phyloP scores from a whole-genome alignment of 2,797 vertebrate species.

The Phataginus tetradactyla region DNA sequence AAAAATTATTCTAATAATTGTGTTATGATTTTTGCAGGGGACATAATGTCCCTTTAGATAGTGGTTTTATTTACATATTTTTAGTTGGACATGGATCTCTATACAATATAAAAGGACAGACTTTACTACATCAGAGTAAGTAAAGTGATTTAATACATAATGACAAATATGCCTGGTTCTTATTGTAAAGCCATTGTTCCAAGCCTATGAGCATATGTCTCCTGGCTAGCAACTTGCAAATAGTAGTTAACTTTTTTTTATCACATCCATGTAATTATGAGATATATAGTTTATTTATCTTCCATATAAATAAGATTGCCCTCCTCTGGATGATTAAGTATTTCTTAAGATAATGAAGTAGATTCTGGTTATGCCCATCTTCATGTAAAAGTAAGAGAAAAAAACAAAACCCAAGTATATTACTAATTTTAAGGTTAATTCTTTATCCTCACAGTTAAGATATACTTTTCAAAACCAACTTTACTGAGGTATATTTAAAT shows the following conservation, averaged over 20 bases:
- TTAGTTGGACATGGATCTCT: neutral
- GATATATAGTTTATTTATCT: neutral
- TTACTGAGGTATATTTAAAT: neutral
- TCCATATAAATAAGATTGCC: neutral
- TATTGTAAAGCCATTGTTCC: neutral
- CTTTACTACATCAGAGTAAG: neutral
- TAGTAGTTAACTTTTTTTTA: neutral
- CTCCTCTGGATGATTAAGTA: neutral
- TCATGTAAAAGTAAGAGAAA: neutral
- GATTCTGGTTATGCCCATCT: neutral
- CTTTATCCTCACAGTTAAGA: neutral
- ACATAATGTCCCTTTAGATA: neutral
- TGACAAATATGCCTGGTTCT: neutral
- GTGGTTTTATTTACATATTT: neutral
- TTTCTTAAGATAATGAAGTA: neutral
- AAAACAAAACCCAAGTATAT: neutral
- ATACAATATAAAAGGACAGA: neutral
- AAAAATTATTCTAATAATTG: neutral
- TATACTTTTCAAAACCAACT: neutral
- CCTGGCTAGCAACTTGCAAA: neutral
- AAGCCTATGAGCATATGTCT: neutral
- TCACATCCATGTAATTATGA: neutral
- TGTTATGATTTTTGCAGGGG: slow-evolving; percentile 21
- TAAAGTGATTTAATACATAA: slow-evolving; percentile 1
- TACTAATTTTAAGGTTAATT: neutral